Conservation (phyloP, 2,797 vertebrate genomes). For the Galaxias olidus region DNA sequence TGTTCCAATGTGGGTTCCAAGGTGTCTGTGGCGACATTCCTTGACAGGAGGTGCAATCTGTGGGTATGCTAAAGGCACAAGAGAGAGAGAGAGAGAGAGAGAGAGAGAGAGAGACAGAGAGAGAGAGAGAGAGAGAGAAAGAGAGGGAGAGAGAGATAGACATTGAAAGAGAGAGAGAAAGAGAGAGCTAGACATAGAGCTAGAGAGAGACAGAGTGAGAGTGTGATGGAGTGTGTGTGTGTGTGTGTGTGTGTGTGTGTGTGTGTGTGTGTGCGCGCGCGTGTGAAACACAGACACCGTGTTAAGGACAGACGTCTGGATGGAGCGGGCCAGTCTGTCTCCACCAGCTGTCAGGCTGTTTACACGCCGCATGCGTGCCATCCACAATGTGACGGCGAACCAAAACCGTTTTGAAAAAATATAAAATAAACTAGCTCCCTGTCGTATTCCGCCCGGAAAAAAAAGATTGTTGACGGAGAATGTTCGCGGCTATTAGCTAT, state of each 20-base stretch:
- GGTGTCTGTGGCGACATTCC: conserved; percentile 26
- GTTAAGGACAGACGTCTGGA: neutral
- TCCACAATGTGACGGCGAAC: neutral
- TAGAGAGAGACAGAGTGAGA: too few species aligned
- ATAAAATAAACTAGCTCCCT: too few species aligned
- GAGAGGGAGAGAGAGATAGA: too few species aligned
- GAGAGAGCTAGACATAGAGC: too few species aligned
- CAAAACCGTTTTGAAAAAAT: too few species aligned
- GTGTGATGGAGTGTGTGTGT: neutral
- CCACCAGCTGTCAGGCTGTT: conserved; percentile 3
- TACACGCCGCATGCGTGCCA: neutral
- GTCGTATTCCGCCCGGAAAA: neutral
- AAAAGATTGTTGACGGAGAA: neutral
- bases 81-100: conserved; percentile 8
- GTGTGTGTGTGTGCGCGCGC: neutral
- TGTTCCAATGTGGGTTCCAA: neutral
- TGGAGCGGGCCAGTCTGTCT: conserved; percentile 1
- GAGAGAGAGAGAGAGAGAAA: neutral
- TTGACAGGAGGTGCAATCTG: conserved; percentile 20
- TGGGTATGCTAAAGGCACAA: conserved; percentile 1
- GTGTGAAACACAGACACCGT: neutral
- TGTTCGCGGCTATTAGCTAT: neutral
- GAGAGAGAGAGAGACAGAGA: neutral
- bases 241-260: neutral
- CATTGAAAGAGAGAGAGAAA: too few species aligned